phyloP scores from a whole-genome alignment of 2,888 invertebrate species.

The Leptogaster cylindrica region DNA sequence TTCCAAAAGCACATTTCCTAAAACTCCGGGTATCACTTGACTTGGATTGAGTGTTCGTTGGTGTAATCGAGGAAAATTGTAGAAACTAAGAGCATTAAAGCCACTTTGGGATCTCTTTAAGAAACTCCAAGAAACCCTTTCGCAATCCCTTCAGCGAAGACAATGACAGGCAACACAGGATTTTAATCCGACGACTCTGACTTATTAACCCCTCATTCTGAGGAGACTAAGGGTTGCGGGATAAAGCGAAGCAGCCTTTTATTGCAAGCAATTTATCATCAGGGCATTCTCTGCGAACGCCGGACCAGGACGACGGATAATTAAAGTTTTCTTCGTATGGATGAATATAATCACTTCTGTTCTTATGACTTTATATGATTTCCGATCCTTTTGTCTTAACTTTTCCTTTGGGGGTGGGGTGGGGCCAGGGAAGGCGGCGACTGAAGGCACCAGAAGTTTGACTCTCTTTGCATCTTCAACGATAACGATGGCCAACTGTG shows the following conservation, averaged over 20 bases:
- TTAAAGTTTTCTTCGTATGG: constrained; percentile 38
- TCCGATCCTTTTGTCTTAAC: constrained; percentile 49
- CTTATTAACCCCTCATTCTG: constrained; percentile 28
- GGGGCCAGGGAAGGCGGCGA: too few relatives aligned
- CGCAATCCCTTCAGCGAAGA: background rate
- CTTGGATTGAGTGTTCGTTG: too few relatives aligned
- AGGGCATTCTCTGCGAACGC: constrained; percentile 4
- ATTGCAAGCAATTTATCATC: constrained; percentile 38
- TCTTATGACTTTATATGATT: constrained; percentile 50
- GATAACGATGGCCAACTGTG: constrained; percentile 35
- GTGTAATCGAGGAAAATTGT: too few relatives aligned
- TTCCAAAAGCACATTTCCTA: too few relatives aligned
- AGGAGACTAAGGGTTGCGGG: constrained; percentile 10
- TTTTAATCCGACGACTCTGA: constrained; percentile 34
- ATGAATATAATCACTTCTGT: constrained; percentile 47
- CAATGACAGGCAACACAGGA: constrained; percentile 31
- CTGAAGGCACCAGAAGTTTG: background rate
- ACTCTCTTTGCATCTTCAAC: background rate
- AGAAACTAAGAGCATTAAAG: background rate
- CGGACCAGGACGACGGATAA: constrained; percentile 25
- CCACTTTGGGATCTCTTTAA: background rate
- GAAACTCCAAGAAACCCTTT: constrained; percentile 9
- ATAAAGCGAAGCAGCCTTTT: constrained; percentile 25
- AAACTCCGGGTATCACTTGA: too few relatives aligned
- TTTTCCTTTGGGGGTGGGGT: constrained; percentile 43